Base-by-base conservation (phyloP, 2,888 invertebrate genomes). In the Chydorus sphaericus region DNA sequence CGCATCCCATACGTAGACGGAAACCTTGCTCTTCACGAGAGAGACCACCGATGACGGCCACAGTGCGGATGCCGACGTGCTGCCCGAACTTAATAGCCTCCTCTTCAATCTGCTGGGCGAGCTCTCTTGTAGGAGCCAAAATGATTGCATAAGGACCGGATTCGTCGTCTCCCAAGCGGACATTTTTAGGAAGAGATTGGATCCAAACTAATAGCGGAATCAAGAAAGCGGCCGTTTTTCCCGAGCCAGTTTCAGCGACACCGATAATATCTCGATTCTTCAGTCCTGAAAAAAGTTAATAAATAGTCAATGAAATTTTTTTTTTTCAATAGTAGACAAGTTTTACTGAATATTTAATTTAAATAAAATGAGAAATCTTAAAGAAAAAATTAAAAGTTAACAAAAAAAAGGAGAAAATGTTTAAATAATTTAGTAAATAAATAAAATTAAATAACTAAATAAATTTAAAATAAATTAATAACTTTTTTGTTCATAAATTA, bases 21-120 rank as follows among this genome's bases (percentile, higher is more conserved):
- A 97, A 94, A 51, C 97, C 98, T 77, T 99, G 98, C 55, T 98
- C 98, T 71, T 99, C 98, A 63, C 97, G 78, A 1, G 94, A 96
- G 14, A 97, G 76, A 73, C 90, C 90, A 68, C 94, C 94, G n/a
- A 96, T 94, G n/a, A 96, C 91, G 3, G 93, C 92, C 0, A 94
- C 93, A 2, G 94, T 94, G 55, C 92, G 80, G 57, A 96, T 93
- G 20, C 85, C 91, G 50, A 96, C 71, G 1, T 90, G 89, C 62
- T 85, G 81, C 23, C 97, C 98, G 74, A 99, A 98, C 71, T 96
- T 98, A 60, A 84, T 86, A 0, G 96, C 92, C 71, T 99, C 98
- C 70, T 97, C 97, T 72, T 99, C 97, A 65, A 99, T 99, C 72
- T 98, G 97, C 67, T 97, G 96, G 0, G 97, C 97, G 74, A 98